Evolutionary conservation across 2,888 invertebrate genomes (phyloP).

Genomic region (Cartodere bifasciata): DNA sequence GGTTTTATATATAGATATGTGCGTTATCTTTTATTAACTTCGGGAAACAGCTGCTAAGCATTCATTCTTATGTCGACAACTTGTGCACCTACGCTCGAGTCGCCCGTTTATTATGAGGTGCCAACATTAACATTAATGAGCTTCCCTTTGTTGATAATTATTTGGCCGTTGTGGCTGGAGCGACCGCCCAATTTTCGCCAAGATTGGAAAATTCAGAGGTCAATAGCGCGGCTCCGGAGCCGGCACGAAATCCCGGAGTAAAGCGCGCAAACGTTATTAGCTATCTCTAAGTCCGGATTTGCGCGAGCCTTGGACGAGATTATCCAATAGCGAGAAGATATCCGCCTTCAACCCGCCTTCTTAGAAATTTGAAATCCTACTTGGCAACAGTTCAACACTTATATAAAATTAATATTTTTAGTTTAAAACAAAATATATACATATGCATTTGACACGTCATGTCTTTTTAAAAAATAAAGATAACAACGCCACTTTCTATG

Average conservation of each 20-base stretch:
- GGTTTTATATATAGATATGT: constrained; percentile 25
- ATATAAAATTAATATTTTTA: too few species aligned
- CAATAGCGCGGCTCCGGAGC: constrained; percentile 29
- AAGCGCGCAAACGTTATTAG: constrained; percentile 33
- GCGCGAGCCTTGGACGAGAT: constrained; percentile 31
- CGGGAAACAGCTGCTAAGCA: constrained; percentile 15
- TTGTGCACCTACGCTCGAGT: constrained; percentile 8
- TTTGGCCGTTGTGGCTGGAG: not conserved
- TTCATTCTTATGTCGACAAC: constrained; percentile 10
- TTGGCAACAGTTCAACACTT: too few species aligned
- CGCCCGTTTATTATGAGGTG: constrained; percentile 1
- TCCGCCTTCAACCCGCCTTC: constrained; percentile 20
- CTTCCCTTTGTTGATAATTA: too few species aligned
- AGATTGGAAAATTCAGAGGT: constrained; percentile 25
- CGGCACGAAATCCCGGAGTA: constrained; percentile 25
- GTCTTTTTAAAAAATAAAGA: too few species aligned
- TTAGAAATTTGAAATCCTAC: constrained; percentile 18
- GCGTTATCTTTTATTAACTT: constrained; percentile 15
- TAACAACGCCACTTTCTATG: too few species aligned
- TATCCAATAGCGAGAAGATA: constrained; percentile 36
- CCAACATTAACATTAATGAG: constrained; percentile 1
- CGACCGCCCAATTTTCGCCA: constrained; percentile 8
- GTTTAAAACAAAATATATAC: too few species aligned
- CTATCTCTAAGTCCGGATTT: constrained; percentile 34
- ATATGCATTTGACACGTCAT: too few species aligned